Percentiles rank a stretch among this genome's conserved stretches.
Evolutionary conservation across 2,113 vertebrate genomes (phyloP).

Genomic region (Oceanodroma tethys): DNA sequence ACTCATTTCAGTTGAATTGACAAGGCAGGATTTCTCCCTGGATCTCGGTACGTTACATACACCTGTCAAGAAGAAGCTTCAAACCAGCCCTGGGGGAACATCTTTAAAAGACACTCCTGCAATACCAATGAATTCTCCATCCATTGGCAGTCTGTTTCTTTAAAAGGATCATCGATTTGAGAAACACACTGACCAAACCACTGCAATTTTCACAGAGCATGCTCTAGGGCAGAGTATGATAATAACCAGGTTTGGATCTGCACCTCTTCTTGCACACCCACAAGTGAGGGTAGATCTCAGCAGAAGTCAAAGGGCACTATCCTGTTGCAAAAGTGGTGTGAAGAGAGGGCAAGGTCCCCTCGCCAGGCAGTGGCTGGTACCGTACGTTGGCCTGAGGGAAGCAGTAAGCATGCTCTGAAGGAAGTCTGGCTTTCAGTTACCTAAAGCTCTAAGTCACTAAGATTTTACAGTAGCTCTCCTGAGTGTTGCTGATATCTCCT

Average conservation of each 20-base stretch:
- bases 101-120: neutral
- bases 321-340: neutral
- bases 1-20: constrained; percentile 21
- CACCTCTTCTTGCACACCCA: neutral
- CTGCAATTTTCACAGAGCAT: neutral
- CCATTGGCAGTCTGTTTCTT: neutral
- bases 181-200: neutral
- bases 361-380: rapidly evolving
- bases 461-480: neutral
- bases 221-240: neutral
- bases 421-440: neutral
- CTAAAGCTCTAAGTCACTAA: neutral
- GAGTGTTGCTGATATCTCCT: neutral
- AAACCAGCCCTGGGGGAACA: constrained; percentile 18
- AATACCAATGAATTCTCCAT: constrained; percentile 47
- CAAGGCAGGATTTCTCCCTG: constrained; percentile 47
- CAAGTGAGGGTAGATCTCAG: neutral
- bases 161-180: neutral
- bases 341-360: neutral
- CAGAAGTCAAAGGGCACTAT: neutral
- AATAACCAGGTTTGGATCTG: neutral
- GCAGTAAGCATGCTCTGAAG: neutral
- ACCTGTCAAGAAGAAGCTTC: constrained; percentile 52
- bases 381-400: rapidly evolving
- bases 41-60: neutral